Base-by-base conservation (phyloP, 2,113 vertebrate genomes). In the Odobenus rosmarus region DNA sequence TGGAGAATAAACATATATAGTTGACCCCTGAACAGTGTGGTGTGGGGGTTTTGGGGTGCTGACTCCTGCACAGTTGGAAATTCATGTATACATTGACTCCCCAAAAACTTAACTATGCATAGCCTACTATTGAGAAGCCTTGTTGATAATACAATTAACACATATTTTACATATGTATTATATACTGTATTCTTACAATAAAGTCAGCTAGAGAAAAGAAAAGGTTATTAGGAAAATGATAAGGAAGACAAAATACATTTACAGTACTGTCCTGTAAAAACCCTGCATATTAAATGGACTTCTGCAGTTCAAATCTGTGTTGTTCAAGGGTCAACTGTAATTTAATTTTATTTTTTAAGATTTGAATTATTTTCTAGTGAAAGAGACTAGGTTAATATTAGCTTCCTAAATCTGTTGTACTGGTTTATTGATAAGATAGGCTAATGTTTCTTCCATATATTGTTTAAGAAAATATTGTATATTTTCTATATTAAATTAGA, bases 331-430 rank as follows among this genome's bases (percentile, higher is more conserved):
- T 28, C 72, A 76, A 46, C 42, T 76, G 7, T 31, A 12, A 57
- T 42, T 89, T 90, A 42, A 82, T 67, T 69, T 87, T 59, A 57
- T 42, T 46, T 86, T 95, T 92, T 91, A 67, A 64, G n/a, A 81
- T 92, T 92, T 80, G 28, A 5, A 82, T 87, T 91, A 62, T 94
- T 89, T 79, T 81, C 79, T 57, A 46, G 42, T 87, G 51, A 85
- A 46, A 85, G 42, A 71, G 26, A 92, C 4, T n/a, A 80, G 42
- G 46, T 51, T 84, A 94, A 89, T 23, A 21, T 36, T 81, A 90
- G 94, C 6, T 74, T 96, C n/a, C 26, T 81, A 62, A 86, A 74
- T 95, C 71, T 82, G 31, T 46, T 80, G 62, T 67, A 85, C 11
- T 86, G 8, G 8, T 91, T 83, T 89, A 79, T 23, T 82, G 39